A percentile compares a stretch with the other conserved stretches of the same genome.
phyloP scores from a whole-genome alignment of 2,797 vertebrate genomes.

The Karalla daura region DNA sequence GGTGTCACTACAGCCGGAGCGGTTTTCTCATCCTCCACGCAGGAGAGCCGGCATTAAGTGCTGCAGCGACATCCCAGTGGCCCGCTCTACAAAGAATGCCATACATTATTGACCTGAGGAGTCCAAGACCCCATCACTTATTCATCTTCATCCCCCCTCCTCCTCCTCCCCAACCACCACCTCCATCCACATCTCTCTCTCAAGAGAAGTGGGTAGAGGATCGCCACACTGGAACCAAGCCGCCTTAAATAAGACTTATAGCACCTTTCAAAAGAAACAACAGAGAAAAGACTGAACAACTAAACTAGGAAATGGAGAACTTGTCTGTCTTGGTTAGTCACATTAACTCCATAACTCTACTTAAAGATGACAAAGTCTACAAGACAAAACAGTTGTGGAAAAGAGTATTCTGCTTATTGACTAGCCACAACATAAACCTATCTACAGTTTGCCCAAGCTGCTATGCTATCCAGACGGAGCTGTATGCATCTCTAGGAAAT shows the following conservation, averaged over 20 bases:
- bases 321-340: too few species aligned
- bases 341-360: too few species aligned
- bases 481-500: slow-evolving; percentile 3
- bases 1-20: slow-evolving; percentile 38
- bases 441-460: too few species aligned
- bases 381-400: too few species aligned
- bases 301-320: neutral
- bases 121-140: slow-evolving; percentile 55
- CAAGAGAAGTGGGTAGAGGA: slow-evolving; percentile 4
- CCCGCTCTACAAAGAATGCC: slow-evolving; percentile 23
- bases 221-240: slow-evolving; percentile 2
- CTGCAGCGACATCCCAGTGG: slow-evolving; percentile 26
- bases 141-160: slow-evolving; percentile 36
- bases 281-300: neutral
- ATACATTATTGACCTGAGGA: slow-evolving; percentile 68
- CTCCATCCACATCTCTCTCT: slow-evolving; percentile 6
- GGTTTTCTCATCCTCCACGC: slow-evolving; percentile 7
- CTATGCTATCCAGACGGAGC: neutral
- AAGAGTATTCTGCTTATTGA: too few species aligned
- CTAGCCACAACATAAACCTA: too few species aligned
- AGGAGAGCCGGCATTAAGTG: slow-evolving; percentile 29
- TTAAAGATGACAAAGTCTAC: too few species aligned
- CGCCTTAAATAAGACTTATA: neutral
- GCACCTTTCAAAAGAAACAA: neutral
- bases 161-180: slow-evolving; percentile 17